Percentiles rank a stretch among this genome's conserved stretches.
These are phyloP conservation scores for Mamestra brassicae DNA, from an alignment of 2,888 invertebrate genomes.

Conservation along the genomic window DNA sequence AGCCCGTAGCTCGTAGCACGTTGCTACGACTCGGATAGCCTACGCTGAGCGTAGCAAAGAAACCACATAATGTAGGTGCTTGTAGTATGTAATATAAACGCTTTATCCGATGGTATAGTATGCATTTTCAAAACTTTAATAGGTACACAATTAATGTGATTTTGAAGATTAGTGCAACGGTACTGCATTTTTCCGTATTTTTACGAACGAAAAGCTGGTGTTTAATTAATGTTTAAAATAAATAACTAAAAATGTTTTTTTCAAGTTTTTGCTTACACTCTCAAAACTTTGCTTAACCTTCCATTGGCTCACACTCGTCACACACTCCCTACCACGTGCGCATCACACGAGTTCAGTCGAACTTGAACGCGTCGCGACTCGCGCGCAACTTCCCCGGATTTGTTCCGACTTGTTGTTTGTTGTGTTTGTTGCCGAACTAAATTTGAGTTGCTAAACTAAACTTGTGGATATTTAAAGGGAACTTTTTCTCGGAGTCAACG, in stretches of 20 bases:
- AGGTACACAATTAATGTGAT: neutral
- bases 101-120: conserved; percentile 5
- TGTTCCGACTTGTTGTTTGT: conserved; percentile 90
- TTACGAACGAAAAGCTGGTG: neutral
- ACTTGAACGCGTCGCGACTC: conserved; percentile 87
- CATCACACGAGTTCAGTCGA: conserved; percentile 72
- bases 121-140: neutral
- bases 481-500: conserved; percentile 91
- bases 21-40: conserved; percentile 63
- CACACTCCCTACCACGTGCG: conserved; percentile 40
- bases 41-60: conserved; percentile 64
- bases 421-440: conserved; percentile 90
- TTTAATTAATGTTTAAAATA: neutral
- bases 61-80: conserved; percentile 39
- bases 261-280: neutral
- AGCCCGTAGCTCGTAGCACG: conserved; percentile 68
- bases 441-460: conserved; percentile 91
- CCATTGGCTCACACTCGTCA: neutral
- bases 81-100: conserved; percentile 6
- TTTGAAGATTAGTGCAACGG: neutral
- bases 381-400: conserved; percentile 89
- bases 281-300: neutral
- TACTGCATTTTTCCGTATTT: neutral
- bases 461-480: conserved; percentile 91
- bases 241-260: neutral